These are phyloP conservation scores for Drosophila barbarae DNA, from an alignment of 2,888 invertebrate genomes.

Conservation along the genomic window DNA sequence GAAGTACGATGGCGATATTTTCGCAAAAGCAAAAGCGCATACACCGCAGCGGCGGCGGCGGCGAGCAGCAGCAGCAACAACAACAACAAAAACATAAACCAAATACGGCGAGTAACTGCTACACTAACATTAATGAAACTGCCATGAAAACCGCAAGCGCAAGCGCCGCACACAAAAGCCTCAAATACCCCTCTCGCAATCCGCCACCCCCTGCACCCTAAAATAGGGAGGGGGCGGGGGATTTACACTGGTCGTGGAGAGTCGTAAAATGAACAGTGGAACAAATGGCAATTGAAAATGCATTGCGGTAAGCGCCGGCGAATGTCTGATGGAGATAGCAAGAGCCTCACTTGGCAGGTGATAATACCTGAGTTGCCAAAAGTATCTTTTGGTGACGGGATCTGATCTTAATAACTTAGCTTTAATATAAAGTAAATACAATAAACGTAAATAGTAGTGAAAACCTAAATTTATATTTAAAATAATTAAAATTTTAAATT, in stretches of 20 bases:
- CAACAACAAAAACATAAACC: slow-evolving; percentile 28
- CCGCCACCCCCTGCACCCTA: background rate
- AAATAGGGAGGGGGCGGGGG: slow-evolving; percentile 15
- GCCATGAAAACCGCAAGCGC: slow-evolving; percentile 50
- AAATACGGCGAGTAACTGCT: slow-evolving; percentile 39
- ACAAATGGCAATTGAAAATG: slow-evolving; percentile 41
- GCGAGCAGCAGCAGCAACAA: background rate
- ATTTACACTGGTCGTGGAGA: slow-evolving; percentile 43
- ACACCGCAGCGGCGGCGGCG: slow-evolving; percentile 38
- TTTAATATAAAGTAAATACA: background rate
- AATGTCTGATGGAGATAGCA: slow-evolving; percentile 12
- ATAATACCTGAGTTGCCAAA: background rate
- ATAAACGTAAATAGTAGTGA: no score
- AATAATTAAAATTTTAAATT: no score
- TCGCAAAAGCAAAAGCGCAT: slow-evolving; percentile 51
- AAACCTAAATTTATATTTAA: background rate
- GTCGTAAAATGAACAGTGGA: slow-evolving; percentile 49
- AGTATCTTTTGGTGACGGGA: background rate
- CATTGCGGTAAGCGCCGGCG: slow-evolving; percentile 23
- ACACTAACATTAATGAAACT: slow-evolving; percentile 57
- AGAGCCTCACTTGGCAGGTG: slow-evolving; percentile 22
- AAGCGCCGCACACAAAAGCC: slow-evolving; percentile 31
- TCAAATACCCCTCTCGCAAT: slow-evolving; percentile 10
- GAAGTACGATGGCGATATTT: slow-evolving; percentile 47
- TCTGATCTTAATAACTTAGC: slow-evolving; percentile 3